A percentile compares a stretch with the other conserved stretches of the same genome.
Conservation (phyloP, 2,888 invertebrate genomes). For the Nymphalis polychloros region DNA sequence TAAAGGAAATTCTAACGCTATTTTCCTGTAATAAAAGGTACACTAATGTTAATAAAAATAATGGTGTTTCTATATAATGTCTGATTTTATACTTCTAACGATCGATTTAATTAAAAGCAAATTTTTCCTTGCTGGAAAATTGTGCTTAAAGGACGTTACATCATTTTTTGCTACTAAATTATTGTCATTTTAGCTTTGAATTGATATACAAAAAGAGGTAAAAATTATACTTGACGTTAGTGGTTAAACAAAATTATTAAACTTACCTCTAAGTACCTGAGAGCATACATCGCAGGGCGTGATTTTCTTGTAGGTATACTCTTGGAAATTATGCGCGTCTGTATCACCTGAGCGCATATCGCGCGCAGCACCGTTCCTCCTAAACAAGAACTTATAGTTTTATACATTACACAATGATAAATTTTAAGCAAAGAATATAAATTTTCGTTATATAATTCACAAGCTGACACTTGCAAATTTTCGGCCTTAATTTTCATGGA, state of each 20-base stretch:
- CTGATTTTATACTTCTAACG: too few species aligned
- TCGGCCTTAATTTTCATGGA: background rate
- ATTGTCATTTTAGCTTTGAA: too few species aligned
- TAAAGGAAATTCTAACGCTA: too few species aligned
- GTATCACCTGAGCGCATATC: slow-evolving; percentile 84
- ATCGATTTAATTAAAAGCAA: too few species aligned
- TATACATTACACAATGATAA: background rate
- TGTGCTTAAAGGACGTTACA: too few species aligned
- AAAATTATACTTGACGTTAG: background rate
- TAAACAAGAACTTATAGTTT: slow-evolving; percentile 50
- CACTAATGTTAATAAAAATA: too few species aligned
- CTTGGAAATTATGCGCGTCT: slow-evolving; percentile 93
- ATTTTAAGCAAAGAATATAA: background rate
- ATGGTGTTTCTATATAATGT: too few species aligned
- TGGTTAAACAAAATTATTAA: background rate
- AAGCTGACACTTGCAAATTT: background rate
- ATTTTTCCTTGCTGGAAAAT: too few species aligned
- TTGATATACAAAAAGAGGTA: too few species aligned
- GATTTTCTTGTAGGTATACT: slow-evolving; percentile 97
- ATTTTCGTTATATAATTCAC: background rate
- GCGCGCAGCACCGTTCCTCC: slow-evolving; percentile 88
- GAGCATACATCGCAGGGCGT: slow-evolving; percentile 97
- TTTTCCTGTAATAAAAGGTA: too few species aligned
- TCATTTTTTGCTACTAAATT: too few species aligned
- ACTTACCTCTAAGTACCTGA: slow-evolving; percentile 92